Base-by-base conservation (phyloP, 2,797 vertebrate genomes). In the Epinephelus malabaricus region DNA sequence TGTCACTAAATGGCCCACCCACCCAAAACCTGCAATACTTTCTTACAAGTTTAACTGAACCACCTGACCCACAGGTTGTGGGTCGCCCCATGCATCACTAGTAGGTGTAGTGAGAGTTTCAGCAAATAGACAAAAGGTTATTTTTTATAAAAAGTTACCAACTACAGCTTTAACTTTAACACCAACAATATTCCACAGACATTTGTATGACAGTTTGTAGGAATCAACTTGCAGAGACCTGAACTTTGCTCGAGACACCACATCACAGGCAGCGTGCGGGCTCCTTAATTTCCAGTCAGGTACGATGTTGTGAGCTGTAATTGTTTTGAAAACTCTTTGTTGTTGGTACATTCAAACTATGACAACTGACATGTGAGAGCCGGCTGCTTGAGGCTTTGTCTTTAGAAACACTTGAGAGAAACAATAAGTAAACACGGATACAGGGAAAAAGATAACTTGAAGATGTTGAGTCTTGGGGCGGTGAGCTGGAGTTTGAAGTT, bases 231-330 rank as follows among this genome's bases (percentile, higher is more conserved):
- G 58, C 14, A 59, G n/a, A 10, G 65, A 74, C 63, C 56, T 74
- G 49, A 83, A 71, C 66, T 62, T 30, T 49, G 21, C 58, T 62
- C 21, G 7, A 65, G 27, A 49, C n/a, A 40, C 11, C 13, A 50
- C 45, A 50, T 70, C 30, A 34, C 43, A 50, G 17, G 2, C 9
- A 55, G 18, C 6, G 0, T 19, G 64, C 25, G 47, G 23, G 14
- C 30, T 17, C 18, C 18, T 54, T 45, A 40, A 34, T 38, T 12
- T 54, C 27, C 60, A 51, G 58, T 58, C 18, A 38, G 47, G 19
- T 38, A 38, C 47, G 18, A 3, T 21, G 38, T 30, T 8, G 9
- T 50, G 50, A 55, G 56, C 23, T 11, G 49, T 19, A 19, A 23
- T 45, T 17, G 51, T 34, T 18, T n/a, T 47, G 10, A 69, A 56